Conservation (phyloP, 2,888 invertebrate species). For the Acronicta leporina region DNA sequence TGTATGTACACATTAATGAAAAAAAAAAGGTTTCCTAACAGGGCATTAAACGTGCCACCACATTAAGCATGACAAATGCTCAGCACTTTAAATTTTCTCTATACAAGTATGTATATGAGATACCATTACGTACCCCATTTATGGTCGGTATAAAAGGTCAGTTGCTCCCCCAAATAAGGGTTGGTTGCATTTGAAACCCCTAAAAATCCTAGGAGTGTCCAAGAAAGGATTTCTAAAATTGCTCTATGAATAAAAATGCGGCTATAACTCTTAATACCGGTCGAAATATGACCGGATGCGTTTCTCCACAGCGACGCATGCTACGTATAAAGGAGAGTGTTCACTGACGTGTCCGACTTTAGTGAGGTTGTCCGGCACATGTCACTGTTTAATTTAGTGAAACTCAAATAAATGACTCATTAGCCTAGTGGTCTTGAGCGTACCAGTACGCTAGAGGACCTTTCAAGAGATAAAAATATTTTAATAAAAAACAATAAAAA, state of each 20-base stretch:
- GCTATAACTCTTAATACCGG: conserved; percentile 83
- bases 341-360: conserved; percentile 40
- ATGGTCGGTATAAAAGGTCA: conserved; percentile 53
- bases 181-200: conserved; percentile 54
- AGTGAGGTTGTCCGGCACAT: not conserved
- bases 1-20: not conserved
- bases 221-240: conserved; percentile 80
- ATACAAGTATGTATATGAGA: conserved; percentile 40
- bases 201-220: conserved; percentile 60
- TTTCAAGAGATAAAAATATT: too few species aligned
- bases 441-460: too few species aligned
- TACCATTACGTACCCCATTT: conserved; percentile 44
- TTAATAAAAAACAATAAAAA: too few species aligned
- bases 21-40: conserved; percentile 15
- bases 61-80: conserved; percentile 40
- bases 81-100: conserved; percentile 37
- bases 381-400: too few species aligned
- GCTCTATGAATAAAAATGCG: conserved; percentile 86
- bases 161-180: conserved; percentile 52
- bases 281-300: conserved; percentile 82
- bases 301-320: conserved; percentile 70
- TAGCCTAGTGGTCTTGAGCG: too few species aligned
- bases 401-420: too few species aligned
- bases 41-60: conserved; percentile 27
- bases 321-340: conserved; percentile 54